phyloP scores from a whole-genome alignment of 2,888 invertebrate species.

The Macroteleia sp. region DNA sequence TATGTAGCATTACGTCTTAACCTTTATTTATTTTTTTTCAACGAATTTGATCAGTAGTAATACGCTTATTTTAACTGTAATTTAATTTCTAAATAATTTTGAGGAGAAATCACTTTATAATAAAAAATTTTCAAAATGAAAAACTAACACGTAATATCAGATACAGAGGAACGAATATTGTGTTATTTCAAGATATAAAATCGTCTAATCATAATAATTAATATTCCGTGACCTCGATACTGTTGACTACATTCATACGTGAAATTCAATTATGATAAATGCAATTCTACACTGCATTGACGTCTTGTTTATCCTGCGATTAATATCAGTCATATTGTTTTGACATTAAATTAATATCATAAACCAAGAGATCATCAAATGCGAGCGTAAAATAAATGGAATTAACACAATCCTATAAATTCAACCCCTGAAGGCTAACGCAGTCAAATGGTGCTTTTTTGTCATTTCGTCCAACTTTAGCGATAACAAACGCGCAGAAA shows the following conservation, averaged over 20 bases:
- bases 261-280: constrained; percentile 27
- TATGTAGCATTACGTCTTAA: no score
- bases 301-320: constrained; percentile 19
- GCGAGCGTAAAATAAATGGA: background rate
- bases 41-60: no score
- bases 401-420: background rate
- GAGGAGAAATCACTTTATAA: no score
- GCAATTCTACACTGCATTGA: constrained; percentile 6
- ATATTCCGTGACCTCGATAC: constrained; percentile 1
- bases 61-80: no score
- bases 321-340: constrained; percentile 14
- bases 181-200: no score
- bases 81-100: no score
- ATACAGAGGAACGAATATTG: no score
- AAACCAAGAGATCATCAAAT: constrained; percentile 2
- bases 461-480: no score
- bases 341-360: constrained; percentile 17
- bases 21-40: no score
- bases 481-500: constrained; percentile 4
- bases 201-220: constrained; percentile 14
- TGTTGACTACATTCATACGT: constrained; percentile 18
- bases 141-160: no score
- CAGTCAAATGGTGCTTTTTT: background rate
- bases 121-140: no score
- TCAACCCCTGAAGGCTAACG: no score